Percentiles rank a stretch among this genome's conserved stretches.
These are phyloP conservation scores for Microctonus hyperodae DNA, from an alignment of 2,888 invertebrate genomes.

Conservation along the genomic window DNA sequence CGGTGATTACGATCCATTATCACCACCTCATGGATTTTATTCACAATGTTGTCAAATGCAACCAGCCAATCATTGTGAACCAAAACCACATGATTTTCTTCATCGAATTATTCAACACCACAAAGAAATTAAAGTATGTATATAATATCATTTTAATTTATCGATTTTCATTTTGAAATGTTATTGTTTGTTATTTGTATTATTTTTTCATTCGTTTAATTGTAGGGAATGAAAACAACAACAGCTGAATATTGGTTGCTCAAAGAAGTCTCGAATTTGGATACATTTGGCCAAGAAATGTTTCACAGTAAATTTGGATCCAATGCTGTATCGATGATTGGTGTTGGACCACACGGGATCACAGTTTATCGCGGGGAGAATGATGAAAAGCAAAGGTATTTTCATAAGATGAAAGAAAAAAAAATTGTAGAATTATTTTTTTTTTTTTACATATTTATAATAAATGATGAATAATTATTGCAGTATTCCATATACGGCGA, in stretches of 20 bases:
- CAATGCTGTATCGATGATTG: constrained; percentile 68
- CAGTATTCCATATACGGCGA: constrained; percentile 83
- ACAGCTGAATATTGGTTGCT: constrained; percentile 85
- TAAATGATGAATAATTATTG: constrained; percentile 12
- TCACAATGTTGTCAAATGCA: constrained; percentile 71
- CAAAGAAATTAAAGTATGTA: constrained; percentile 65
- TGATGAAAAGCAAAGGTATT: constrained; percentile 74
- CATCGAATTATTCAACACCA: constrained; percentile 72
- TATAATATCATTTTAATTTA: background rate
- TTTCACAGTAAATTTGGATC: constrained; percentile 76
- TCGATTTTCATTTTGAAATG: constrained; percentile 7
- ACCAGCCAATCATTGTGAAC: constrained; percentile 65
- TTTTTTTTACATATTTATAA: background rate
- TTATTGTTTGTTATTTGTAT: background rate
- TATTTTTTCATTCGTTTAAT: constrained; percentile 29
- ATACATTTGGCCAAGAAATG: constrained; percentile 84
- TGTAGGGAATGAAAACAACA: constrained; percentile 73
- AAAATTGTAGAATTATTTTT: background rate
- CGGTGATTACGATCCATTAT: constrained; percentile 73
- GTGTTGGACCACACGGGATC: constrained; percentile 86
- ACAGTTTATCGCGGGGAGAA: constrained; percentile 74
- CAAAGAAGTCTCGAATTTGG: constrained; percentile 80
- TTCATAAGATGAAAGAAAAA: too few relatives aligned
- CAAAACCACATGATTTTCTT: constrained; percentile 71
- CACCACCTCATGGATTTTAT: constrained; percentile 70